Conservation (phyloP, 1,140 invertebrate species). For the Listronotus bonariensis region DNA sequence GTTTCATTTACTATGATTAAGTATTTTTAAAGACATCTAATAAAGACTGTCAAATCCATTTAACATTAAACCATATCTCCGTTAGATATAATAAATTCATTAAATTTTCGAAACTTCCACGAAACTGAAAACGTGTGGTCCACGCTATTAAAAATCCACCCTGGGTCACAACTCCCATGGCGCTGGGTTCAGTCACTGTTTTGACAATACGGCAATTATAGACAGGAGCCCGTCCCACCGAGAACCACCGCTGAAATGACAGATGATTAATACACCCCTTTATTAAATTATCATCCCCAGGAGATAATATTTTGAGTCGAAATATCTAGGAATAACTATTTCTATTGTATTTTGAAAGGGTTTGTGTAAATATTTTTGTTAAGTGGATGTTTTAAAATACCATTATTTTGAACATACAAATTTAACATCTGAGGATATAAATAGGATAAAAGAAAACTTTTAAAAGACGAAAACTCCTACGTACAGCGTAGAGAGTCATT, state of each 20-base stretch:
- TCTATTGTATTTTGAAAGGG: not conserved
- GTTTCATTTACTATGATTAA: too few species aligned
- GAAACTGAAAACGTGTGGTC: slow-evolving; percentile 40
- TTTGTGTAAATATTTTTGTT: not conserved
- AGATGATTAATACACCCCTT: slow-evolving; percentile 48
- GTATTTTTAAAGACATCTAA: too few species aligned
- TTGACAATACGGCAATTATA: slow-evolving; percentile 51
- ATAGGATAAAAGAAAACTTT: too few species aligned
- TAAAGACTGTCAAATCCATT: too few species aligned
- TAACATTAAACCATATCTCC: too few species aligned
- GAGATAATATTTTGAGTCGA: slow-evolving; percentile 33
- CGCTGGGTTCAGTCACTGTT: slow-evolving; percentile 41
- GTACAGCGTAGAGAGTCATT: too few species aligned
- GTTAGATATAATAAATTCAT: too few species aligned
- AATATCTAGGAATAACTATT: slow-evolving; percentile 3
- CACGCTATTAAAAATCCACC: slow-evolving; percentile 23
- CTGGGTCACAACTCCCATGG: slow-evolving; percentile 21
- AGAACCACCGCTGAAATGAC: slow-evolving; percentile 43
- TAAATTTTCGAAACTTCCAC: too few species aligned
- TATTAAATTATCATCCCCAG: slow-evolving; percentile 51
- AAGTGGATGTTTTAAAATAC: not conserved
- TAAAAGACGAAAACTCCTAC: too few species aligned
- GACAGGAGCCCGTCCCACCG: slow-evolving; percentile 47
- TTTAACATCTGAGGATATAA: too few species aligned
- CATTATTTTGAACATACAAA: too few species aligned